Percentiles rank a stretch among this genome's conserved stretches.
These are phyloP conservation scores for Acanthosepion esculentum DNA, from an alignment of 2,888 invertebrate species.

Conservation along the genomic window DNA sequence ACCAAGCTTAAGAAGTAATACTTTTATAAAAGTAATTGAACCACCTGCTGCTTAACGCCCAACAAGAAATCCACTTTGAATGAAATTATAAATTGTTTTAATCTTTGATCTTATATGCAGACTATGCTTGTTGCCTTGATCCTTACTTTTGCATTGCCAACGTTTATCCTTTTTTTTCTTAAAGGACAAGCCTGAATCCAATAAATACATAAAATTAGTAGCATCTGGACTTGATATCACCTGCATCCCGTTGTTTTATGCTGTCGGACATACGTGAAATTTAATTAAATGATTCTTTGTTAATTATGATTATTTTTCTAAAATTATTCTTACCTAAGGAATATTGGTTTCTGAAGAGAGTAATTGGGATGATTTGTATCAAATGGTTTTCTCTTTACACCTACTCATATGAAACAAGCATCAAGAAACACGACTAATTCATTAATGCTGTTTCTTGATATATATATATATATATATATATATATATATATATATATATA, in stretches of 20 bases:
- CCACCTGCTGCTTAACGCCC: not conserved
- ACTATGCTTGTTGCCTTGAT: not conserved
- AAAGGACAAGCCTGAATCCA: not conserved
- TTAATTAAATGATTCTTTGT: not conserved
- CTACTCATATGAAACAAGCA: too few species aligned
- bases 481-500: too few species aligned
- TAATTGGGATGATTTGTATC: too few species aligned
- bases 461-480: too few species aligned
- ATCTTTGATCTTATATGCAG: not conserved
- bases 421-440: too few species aligned
- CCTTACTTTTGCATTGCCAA: not conserved
- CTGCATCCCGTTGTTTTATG: not conserved
- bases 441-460: too few species aligned
- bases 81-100: not conserved
- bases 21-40: not conserved
- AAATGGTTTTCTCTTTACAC: too few species aligned
- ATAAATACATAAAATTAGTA: not conserved
- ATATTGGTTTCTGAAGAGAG: not conserved
- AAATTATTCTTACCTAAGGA: not conserved
- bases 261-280: not conserved
- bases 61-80: not conserved
- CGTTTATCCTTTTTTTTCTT: not conserved
- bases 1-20: not conserved
- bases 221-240: not conserved
- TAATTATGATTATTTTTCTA: not conserved